Percentiles rank a stretch among this genome's conserved stretches.
Evolutionary conservation across 2,797 vertebrate genomes (phyloP).

Genomic region (Erpetoichthys calabaricus): DNA sequence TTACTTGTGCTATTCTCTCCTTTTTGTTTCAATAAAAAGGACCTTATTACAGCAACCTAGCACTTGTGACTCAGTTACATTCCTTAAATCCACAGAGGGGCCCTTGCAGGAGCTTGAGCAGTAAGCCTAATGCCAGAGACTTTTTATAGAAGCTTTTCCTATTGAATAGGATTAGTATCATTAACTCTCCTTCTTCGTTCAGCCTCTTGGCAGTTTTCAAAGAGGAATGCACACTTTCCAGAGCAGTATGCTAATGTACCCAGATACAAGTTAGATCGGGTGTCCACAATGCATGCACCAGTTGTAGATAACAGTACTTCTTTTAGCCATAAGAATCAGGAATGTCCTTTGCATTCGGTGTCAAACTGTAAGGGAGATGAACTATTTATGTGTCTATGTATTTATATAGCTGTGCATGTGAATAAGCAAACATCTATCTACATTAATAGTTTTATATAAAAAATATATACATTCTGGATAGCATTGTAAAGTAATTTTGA

Average conservation of each 20-base stretch:
- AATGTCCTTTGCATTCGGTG: too few species aligned
- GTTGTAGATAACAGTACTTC: too few species aligned
- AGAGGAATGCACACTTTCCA: background rate
- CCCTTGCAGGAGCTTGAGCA: conserved; percentile 1
- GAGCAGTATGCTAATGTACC: background rate
- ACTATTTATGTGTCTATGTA: conserved; percentile 1
- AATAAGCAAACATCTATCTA: background rate
- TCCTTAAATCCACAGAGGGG: conserved; percentile 3
- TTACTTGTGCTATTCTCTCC: too few species aligned
- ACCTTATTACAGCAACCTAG: conserved; percentile 1
- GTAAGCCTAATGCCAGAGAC: background rate
- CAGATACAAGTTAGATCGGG: too few species aligned
- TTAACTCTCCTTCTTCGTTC: conserved; percentile 4
- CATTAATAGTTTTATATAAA: background rate
- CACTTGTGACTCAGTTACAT: conserved; percentile 2
- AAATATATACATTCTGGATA: background rate
- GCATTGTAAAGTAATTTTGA: too few species aligned
- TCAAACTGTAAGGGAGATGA: background rate
- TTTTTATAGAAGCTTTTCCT: background rate
- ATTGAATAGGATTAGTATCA: background rate
- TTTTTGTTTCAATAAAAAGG: background rate
- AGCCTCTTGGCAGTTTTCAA: background rate
- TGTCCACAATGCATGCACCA: too few species aligned
- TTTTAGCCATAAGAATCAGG: too few species aligned
- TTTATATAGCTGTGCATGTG: background rate